phyloP scores from a whole-genome alignment of 2,888 invertebrate species.

The Brachylomia viminalis region DNA sequence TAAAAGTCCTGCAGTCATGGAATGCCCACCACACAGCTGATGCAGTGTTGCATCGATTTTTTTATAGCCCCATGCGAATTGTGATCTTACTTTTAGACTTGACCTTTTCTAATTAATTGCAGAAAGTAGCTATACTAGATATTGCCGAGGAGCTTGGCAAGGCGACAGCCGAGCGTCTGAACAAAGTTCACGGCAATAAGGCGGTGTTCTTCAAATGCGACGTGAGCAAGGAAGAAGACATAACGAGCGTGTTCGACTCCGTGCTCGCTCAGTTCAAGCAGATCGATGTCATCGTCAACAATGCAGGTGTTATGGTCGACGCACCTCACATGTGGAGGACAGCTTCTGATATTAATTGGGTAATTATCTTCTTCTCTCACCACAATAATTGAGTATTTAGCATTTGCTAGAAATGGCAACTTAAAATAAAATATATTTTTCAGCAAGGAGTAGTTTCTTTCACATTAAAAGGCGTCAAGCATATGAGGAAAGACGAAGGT shows the following conservation, averaged over 20 bases:
- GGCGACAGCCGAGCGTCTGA: slow-evolving; percentile 66
- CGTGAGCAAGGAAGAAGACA: slow-evolving; percentile 73
- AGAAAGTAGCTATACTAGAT: slow-evolving; percentile 73
- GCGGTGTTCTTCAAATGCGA: slow-evolving; percentile 76
- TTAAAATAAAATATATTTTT: slow-evolving; percentile 47
- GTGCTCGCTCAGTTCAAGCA: slow-evolving; percentile 68
- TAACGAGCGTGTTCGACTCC: slow-evolving; percentile 69
- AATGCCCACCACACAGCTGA: background rate
- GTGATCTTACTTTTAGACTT: background rate
- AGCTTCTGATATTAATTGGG: slow-evolving; percentile 76
- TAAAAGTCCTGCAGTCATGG: background rate
- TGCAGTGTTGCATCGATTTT: background rate
- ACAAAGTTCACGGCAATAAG: slow-evolving; percentile 67
- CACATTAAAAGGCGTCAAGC: slow-evolving; percentile 74
- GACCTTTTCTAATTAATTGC: background rate
- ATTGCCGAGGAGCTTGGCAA: slow-evolving; percentile 72
- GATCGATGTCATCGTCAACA: slow-evolving; percentile 78
- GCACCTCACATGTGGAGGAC: slow-evolving; percentile 71
- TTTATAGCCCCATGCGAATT: too few species aligned
- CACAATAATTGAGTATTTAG: too few species aligned
- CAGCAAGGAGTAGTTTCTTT: slow-evolving; percentile 86
- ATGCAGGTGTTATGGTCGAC: slow-evolving; percentile 78
- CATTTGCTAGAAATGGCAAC: too few species aligned
- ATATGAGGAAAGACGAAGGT: slow-evolving; percentile 75
- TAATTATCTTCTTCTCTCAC: slow-evolving; percentile 50